These are phyloP conservation scores for Heliconius charithonia DNA, from an alignment of 2,888 invertebrate species.

Conservation along the genomic window DNA sequence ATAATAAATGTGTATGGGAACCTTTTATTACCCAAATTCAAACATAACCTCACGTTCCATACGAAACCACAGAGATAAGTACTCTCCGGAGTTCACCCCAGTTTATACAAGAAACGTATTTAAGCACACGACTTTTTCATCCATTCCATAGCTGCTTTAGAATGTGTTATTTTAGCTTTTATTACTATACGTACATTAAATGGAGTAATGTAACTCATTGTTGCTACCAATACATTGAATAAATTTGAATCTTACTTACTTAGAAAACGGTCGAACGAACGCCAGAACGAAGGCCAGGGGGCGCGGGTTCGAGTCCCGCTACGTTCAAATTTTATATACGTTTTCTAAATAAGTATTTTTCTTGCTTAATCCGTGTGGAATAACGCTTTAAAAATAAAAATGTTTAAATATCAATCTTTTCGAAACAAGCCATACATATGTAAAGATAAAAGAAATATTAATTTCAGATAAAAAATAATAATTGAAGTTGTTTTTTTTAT, in stretches of 20 bases:
- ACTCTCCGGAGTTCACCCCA: slow-evolving; percentile 28
- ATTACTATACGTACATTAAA: slow-evolving; percentile 1
- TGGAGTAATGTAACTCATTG: slow-evolving; percentile 10
- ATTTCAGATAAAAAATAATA: slow-evolving; percentile 12
- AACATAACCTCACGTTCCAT: slow-evolving; percentile 12
- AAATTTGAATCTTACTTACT: not conserved
- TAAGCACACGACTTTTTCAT: slow-evolving; percentile 30
- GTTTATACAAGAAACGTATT: slow-evolving; percentile 36
- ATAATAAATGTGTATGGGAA: slow-evolving; percentile 16
- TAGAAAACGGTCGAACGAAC: no score
- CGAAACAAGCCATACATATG: not conserved
- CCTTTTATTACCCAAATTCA: slow-evolving; percentile 28
- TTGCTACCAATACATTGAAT: slow-evolving; percentile 12
- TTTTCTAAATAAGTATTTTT: no score
- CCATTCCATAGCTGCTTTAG: slow-evolving; percentile 24
- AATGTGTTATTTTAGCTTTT: slow-evolving; percentile 24
- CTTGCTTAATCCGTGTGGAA: no score
- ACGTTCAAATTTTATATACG: no score
- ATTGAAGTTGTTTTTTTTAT: not conserved
- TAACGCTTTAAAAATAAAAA: no score
- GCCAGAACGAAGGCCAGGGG: no score
- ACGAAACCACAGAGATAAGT: slow-evolving; percentile 27
- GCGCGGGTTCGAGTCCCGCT: no score
- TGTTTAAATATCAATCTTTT: not conserved
- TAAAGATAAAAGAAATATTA: slow-evolving; percentile 6